Base-by-base conservation (phyloP, 1,140 invertebrate species). In the Riptortus pedestris region DNA sequence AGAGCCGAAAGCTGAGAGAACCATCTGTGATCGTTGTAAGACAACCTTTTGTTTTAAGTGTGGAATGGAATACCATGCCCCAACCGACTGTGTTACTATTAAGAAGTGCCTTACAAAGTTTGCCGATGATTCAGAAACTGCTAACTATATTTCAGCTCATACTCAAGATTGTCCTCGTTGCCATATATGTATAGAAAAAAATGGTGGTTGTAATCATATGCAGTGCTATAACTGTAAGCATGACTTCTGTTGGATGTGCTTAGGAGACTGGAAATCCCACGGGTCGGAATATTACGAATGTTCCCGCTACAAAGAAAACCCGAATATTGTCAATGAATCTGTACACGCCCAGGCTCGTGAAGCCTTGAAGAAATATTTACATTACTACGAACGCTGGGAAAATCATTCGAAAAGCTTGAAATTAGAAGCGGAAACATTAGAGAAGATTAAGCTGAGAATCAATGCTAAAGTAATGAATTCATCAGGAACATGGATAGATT, bases 161-260 rank as follows among this genome's bases (percentile, higher is more conserved):
- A 98, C 94, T 72, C 97, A 98, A 83, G 89, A 88, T 78, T 99
- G 96, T 78, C 96, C 96, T 60, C 95, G 94, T 78, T 98, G 96
- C 82, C 92, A 97, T 79, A 96, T 98, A 68, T 98, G 95, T 78
- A 99, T 99, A 76, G 96, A 99, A 77, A 99, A 99, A 78, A 98
- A 98, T 82, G 96, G 96, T 57, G 96, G 94, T 0, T 98, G 94
- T 75, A 98, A 98, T 80, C 96, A 99, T 73, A 98, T 99, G 95
- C 93, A 97, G 77, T 99, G 96, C 79, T 94, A 91, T 69, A 93
- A 92, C 72, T 99, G 96, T 74, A 94, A 96, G 75, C 88, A 96
- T 78, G 94, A 99, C 75, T 99, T 99, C 73, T 99, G 96, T 77
- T 99, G 96, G 96, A 97, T 99, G 85, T 99, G 96, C 78, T 80